Evolutionary conservation across 2,888 invertebrate genomes (phyloP).

Genomic region (Stenolophus ochropezus): DNA sequence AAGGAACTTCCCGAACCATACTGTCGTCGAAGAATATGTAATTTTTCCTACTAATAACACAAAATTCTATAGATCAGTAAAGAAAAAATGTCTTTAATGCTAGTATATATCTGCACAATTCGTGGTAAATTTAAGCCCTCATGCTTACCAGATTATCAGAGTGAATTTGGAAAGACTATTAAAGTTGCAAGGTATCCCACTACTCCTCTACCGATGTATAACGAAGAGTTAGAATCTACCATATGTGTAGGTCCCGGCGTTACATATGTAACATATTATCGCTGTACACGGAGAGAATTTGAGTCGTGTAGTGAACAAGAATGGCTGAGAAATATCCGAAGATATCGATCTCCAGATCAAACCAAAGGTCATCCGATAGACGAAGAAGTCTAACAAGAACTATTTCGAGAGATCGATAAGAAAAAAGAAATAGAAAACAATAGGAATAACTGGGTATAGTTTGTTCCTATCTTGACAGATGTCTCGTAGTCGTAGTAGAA

Average conservation of each 20-base stretch:
- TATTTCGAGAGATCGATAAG: constrained; percentile 54
- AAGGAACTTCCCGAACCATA: no score
- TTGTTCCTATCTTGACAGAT: constrained; percentile 50
- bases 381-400: constrained; percentile 59
- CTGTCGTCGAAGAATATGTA: no score
- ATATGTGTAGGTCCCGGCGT: constrained; percentile 35
- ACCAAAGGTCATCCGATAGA: constrained; percentile 59
- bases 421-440: constrained; percentile 57
- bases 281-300: constrained; percentile 55
- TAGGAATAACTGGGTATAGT: constrained; percentile 55
- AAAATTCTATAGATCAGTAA: no score
- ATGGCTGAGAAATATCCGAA: constrained; percentile 58
- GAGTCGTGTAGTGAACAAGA: constrained; percentile 53
- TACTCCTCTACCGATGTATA: not conserved
- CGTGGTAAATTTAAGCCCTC: no score
- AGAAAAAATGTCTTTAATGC: no score
- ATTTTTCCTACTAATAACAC: no score
- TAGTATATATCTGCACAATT: no score
- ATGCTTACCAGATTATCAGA: no score
- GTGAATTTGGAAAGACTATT: no score
- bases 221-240: not conserved
- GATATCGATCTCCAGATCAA: constrained; percentile 57
- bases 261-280: constrained; percentile 60
- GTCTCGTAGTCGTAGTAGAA: constrained; percentile 34
- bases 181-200: no score